Percentiles rank a stretch among this genome's conserved stretches.
phyloP scores from a whole-genome alignment of 2,888 invertebrate species.

The Oxytorus armatus region DNA sequence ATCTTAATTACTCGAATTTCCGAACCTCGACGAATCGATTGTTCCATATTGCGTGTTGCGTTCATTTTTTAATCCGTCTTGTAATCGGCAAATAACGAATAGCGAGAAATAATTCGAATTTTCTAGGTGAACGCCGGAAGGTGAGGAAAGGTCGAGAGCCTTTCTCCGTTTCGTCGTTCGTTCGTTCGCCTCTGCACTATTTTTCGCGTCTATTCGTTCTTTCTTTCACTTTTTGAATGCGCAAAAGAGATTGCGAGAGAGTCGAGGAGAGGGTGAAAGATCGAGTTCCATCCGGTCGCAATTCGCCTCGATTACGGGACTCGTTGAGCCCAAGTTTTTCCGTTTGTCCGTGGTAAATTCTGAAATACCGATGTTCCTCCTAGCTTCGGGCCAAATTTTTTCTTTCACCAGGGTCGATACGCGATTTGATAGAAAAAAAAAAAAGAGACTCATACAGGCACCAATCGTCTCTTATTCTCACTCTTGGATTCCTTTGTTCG shows the following conservation, averaged over 20 bases:
- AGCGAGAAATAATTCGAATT: too few species aligned
- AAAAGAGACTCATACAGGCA: neutral
- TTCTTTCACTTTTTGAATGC: constrained; percentile 36
- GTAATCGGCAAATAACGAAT: too few species aligned
- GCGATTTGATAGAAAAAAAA: constrained; percentile 19
- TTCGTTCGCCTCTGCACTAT: neutral
- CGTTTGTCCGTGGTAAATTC: constrained; percentile 16
- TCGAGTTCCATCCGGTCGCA: constrained; percentile 49
- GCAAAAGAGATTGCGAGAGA: neutral
- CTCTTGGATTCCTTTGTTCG: constrained; percentile 42
- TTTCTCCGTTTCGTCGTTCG: neutral
- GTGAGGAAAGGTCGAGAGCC: too few species aligned
- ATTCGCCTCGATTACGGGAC: constrained; percentile 50
- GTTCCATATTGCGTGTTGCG: too few species aligned
- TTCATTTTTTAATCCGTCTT: too few species aligned
- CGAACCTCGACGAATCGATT: too few species aligned
- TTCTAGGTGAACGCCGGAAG: too few species aligned
- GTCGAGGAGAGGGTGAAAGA: constrained; percentile 45
- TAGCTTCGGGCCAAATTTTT: constrained; percentile 35
- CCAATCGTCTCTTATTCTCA: constrained; percentile 7
- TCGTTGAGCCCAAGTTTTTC: constrained; percentile 10
- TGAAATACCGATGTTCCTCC: constrained; percentile 15
- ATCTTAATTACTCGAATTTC: too few species aligned
- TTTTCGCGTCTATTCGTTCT: constrained; percentile 36
- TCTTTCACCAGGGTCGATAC: constrained; percentile 37